Evolutionary conservation across 2,888 invertebrate species (phyloP).

Genomic region (Tiliacea aurago): DNA sequence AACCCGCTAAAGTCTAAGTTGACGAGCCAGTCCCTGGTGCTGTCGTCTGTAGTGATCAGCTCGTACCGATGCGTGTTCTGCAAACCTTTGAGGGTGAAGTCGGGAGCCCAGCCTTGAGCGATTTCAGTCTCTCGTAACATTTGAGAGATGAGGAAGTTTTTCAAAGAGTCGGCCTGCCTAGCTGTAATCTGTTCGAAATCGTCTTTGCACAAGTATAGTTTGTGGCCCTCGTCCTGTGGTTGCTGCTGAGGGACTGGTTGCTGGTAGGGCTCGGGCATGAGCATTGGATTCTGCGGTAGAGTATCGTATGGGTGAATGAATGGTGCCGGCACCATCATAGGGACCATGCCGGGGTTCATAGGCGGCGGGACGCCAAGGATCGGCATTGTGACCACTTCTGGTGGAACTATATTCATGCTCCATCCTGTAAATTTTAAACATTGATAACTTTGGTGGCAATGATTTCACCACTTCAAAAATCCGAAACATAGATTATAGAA

Average conservation of each 20-base stretch:
- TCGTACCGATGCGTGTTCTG: conserved; percentile 80
- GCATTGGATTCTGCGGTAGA: conserved; percentile 39
- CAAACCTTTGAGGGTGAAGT: conserved; percentile 80
- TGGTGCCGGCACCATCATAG: conserved; percentile 63
- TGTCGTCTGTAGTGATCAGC: conserved; percentile 76
- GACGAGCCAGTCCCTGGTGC: conserved; percentile 81
- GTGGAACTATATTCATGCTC: conserved; percentile 67
- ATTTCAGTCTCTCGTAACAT: conserved; percentile 75
- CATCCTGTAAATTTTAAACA: conserved; percentile 77
- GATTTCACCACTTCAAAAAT: neutral
- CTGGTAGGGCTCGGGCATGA: conserved; percentile 20
- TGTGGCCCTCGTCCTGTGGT: conserved; percentile 61
- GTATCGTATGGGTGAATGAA: conserved; percentile 46
- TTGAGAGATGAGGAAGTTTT: conserved; percentile 77
- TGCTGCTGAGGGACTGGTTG: conserved; percentile 6
- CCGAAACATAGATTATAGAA: neutral
- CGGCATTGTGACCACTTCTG: conserved; percentile 63
- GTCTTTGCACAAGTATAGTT: conserved; percentile 83
- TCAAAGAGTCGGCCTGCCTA: conserved; percentile 75
- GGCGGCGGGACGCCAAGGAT: conserved; percentile 43
- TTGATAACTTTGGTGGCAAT: conserved; percentile 29
- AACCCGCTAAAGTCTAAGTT: conserved; percentile 80
- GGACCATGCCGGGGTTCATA: conserved; percentile 49
- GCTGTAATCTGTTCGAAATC: conserved; percentile 79
- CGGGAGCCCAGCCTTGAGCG: conserved; percentile 78